A percentile compares a stretch with the other conserved stretches of the same genome.
phyloP scores from a whole-genome alignment of 2,888 invertebrate genomes.

The Barypeithes pellucidus region DNA sequence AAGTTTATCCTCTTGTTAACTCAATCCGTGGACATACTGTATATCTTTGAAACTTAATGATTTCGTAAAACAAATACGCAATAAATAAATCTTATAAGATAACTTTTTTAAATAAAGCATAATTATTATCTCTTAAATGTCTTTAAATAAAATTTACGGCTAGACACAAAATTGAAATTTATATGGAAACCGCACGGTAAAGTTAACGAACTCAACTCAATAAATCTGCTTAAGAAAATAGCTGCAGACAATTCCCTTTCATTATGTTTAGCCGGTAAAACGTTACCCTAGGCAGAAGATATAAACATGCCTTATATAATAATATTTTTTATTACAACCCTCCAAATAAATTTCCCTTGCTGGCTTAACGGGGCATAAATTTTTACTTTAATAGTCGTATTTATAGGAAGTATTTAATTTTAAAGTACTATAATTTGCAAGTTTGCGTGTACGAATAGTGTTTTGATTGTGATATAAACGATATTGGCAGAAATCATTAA shows the following conservation, averaged over 20 bases:
- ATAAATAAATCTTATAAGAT: too few species aligned
- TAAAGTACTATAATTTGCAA: too few species aligned
- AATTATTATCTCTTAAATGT: not conserved
- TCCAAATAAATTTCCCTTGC: not conserved
- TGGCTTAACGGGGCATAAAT: too few species aligned
- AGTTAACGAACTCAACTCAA: not conserved
- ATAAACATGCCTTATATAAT: not conserved
- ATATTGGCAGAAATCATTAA: too few species aligned
- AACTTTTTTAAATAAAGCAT: not conserved
- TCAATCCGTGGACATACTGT: too few species aligned
- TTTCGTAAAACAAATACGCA: too few species aligned
- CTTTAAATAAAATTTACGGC: not conserved
- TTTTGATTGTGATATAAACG: too few species aligned
- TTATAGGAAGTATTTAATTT: too few species aligned
- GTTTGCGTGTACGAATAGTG: too few species aligned
- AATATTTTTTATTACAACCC: not conserved
- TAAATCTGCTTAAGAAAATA: not conserved
- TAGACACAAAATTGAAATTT: not conserved
- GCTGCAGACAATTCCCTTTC: slow-evolving; percentile 12
- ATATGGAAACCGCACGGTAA: not conserved
- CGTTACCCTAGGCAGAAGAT: not conserved
- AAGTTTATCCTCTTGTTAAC: too few species aligned
- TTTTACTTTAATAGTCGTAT: too few species aligned
- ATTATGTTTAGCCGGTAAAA: not conserved
- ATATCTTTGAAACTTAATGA: too few species aligned